These are phyloP conservation scores for Holcopasites calliopsidis DNA, from an alignment of 1,140 invertebrate species.

Conservation along the genomic window DNA sequence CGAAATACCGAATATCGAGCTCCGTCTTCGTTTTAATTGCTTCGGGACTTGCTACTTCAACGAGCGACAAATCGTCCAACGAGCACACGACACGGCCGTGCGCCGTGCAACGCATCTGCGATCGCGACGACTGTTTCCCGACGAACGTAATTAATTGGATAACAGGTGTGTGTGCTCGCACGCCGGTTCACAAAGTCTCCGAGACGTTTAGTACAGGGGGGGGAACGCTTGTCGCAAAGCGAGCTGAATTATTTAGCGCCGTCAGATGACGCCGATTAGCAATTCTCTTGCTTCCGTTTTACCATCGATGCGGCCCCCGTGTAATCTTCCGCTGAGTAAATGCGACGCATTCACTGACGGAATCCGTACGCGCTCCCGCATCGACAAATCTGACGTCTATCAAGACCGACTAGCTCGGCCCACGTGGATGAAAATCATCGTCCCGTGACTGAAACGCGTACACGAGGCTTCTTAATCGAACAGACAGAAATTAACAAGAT, in stretches of 20 bases:
- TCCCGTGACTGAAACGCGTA: background rate
- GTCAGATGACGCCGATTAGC: conserved; percentile 31
- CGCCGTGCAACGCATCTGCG: too few species aligned
- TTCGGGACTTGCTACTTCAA: too few species aligned
- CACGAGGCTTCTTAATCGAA: too few species aligned
- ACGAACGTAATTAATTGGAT: conserved; percentile 23
- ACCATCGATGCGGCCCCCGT: background rate
- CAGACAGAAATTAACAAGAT: too few species aligned
- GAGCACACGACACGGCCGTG: too few species aligned
- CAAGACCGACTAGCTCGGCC: conserved; percentile 1
- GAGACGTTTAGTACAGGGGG: background rate
- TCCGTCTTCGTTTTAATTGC: too few species aligned
- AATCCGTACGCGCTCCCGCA: background rate
- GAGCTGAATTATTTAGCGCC: conserved; percentile 22
- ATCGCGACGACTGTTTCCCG: background rate
- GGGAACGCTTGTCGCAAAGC: background rate
- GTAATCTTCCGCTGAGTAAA: conserved; percentile 25
- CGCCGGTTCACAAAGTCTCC: conserved; percentile 4
- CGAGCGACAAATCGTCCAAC: too few species aligned
- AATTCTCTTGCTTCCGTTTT: conserved; percentile 39
- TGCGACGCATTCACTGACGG: conserved; percentile 5
- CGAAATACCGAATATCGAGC: background rate
- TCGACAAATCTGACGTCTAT: conserved; percentile 11
- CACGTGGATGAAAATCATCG: conserved; percentile 12
- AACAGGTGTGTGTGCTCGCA: background rate